These are phyloP conservation scores for Cisticola juncidis DNA, from an alignment of 2,113 vertebrate genomes.

Conservation along the genomic window DNA sequence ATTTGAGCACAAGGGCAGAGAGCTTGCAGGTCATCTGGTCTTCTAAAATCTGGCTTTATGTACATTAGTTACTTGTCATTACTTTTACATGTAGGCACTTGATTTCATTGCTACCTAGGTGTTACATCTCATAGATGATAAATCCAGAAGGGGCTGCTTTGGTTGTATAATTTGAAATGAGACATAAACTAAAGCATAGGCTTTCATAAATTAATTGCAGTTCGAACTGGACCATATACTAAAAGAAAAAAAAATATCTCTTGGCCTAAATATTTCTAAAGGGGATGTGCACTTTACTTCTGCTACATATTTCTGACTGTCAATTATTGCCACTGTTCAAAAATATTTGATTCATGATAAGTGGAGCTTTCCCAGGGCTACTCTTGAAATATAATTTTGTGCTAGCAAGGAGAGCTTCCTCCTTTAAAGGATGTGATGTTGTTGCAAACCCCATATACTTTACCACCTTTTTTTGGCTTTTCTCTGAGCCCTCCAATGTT, in stretches of 20 bases:
- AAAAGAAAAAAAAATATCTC: not conserved
- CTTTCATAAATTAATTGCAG: slow-evolving; percentile 27
- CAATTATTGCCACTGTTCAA: not conserved
- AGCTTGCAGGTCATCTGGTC: not conserved
- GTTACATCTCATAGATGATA: slow-evolving; percentile 32
- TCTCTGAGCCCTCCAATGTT: not conserved
- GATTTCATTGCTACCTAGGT: slow-evolving; percentile 23
- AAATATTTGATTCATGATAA: not conserved
- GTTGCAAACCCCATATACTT: not conserved
- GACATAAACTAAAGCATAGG: not conserved
- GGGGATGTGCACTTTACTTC: not conserved
- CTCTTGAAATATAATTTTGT: not conserved
- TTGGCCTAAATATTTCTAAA: not conserved
- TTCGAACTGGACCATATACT: not conserved
- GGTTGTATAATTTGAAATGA: slow-evolving; percentile 14
- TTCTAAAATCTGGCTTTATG: not conserved
- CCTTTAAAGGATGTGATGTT: not conserved
- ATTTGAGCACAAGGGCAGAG: not conserved
- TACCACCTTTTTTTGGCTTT: not conserved
- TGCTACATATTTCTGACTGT: not conserved
- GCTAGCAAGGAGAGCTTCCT: not conserved
- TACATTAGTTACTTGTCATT: slow-evolving; percentile 40
- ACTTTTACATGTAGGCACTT: slow-evolving; percentile 27
- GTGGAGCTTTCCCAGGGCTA: not conserved
- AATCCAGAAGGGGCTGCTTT: slow-evolving; percentile 7